Percentiles rank a stretch among this genome's conserved stretches.
These are phyloP conservation scores for Machaerirhynchus nigripectus DNA, from an alignment of 2,113 vertebrate species.

Conservation along the genomic window DNA sequence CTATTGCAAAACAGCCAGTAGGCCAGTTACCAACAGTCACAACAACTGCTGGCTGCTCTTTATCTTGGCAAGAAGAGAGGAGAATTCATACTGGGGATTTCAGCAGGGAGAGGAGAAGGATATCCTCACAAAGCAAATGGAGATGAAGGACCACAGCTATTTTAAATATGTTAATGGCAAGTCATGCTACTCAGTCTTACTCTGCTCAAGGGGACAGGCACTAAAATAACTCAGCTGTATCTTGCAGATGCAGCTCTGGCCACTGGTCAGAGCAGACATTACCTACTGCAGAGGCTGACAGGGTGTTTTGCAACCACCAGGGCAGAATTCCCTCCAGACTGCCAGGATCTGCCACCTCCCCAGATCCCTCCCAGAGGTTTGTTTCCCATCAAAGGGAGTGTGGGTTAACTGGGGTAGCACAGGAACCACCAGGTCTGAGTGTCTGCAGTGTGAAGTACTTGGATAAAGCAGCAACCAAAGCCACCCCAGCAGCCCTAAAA, in stretches of 20 bases:
- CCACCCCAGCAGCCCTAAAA: neutral
- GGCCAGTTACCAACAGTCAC: slow-evolving; percentile 53
- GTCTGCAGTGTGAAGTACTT: neutral
- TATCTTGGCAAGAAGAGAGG: slow-evolving; percentile 50
- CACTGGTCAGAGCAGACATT: slow-evolving; percentile 66
- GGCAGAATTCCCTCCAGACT: neutral
- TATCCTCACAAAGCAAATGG: slow-evolving; percentile 46
- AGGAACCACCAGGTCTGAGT: neutral
- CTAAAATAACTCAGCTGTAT: slow-evolving; percentile 41
- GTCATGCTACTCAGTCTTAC: slow-evolving; percentile 26
- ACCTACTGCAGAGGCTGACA: slow-evolving; percentile 58
- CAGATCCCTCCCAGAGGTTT: neutral
- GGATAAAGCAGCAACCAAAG: neutral
- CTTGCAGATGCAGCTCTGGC: slow-evolving; percentile 69
- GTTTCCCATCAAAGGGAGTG: neutral
- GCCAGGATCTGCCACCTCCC: neutral
- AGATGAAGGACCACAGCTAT: slow-evolving; percentile 55
- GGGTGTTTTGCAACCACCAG: neutral
- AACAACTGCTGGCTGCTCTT: slow-evolving; percentile 60
- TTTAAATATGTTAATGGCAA: slow-evolving; percentile 52
- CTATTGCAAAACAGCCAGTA: slow-evolving; percentile 51
- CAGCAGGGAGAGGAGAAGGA: slow-evolving; percentile 27
- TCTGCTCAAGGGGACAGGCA: slow-evolving; percentile 39
- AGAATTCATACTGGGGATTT: slow-evolving; percentile 43
- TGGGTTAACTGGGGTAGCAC: neutral